Conservation (phyloP, 2,888 invertebrate species). For the Synergus umbraculus region DNA sequence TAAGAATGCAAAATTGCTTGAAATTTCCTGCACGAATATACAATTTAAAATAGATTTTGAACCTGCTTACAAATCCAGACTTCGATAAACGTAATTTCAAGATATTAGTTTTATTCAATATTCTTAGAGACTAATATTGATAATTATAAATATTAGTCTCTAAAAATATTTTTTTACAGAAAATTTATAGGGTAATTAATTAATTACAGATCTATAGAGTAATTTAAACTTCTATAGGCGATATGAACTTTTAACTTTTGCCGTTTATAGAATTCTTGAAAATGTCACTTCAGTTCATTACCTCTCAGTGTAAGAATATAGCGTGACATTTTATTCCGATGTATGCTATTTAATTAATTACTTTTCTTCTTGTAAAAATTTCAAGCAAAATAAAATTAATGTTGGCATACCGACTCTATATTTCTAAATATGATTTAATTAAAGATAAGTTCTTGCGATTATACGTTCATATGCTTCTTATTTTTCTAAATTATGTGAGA, state of each 20-base stretch:
- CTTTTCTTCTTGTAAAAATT: background rate
- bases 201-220: too few species aligned
- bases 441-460: background rate
- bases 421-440: background rate
- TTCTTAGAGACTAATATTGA: too few species aligned
- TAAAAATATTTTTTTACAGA: too few species aligned
- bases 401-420: background rate
- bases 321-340: background rate
- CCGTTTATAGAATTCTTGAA: background rate
- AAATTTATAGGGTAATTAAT: too few species aligned
- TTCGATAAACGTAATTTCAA: background rate
- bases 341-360: background rate
- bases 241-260: background rate
- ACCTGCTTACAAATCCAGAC: background rate
- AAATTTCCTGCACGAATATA: background rate
- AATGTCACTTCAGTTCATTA: constrained; percentile 1
- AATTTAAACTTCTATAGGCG: background rate
- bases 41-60: constrained; percentile 14
- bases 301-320: background rate
- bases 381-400: background rate
- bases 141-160: background rate
- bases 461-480: background rate
- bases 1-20: background rate
- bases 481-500: background rate
- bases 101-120: background rate